phyloP scores from a whole-genome alignment of 2,888 invertebrate genomes.

The Drosophila merina region DNA sequence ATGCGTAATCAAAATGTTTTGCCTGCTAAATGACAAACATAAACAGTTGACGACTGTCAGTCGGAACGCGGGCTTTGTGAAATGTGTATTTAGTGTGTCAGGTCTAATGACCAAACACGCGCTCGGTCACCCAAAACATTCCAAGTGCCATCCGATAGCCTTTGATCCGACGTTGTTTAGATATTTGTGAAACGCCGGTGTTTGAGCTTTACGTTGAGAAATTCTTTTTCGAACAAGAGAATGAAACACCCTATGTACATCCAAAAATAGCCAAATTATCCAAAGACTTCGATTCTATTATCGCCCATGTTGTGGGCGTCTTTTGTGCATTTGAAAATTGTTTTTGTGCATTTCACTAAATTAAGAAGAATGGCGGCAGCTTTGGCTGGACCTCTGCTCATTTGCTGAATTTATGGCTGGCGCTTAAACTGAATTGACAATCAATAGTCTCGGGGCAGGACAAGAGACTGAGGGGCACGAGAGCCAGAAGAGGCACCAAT shows the following conservation, averaged over 20 bases:
- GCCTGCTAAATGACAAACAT: constrained; percentile 65
- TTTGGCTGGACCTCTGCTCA: constrained; percentile 52
- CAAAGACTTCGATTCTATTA: constrained; percentile 1
- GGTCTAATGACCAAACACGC: constrained; percentile 68
- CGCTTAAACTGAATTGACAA: constrained; percentile 76
- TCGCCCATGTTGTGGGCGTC: constrained; percentile 11
- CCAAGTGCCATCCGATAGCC: constrained; percentile 25
- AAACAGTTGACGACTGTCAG: constrained; percentile 46
- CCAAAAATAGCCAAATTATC: background rate
- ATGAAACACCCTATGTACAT: no score
- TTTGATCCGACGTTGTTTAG: background rate
- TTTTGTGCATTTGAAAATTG: constrained; percentile 40
- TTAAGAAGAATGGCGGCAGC: constrained; percentile 49
- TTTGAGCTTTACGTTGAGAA: background rate
- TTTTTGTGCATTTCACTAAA: constrained; percentile 48
- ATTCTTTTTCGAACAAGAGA: background rate
- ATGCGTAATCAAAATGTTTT: constrained; percentile 72
- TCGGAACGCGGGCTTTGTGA: constrained; percentile 1
- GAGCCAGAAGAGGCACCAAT: constrained; percentile 39
- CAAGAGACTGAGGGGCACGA: background rate
- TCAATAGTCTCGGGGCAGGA: constrained; percentile 61
- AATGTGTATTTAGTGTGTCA: constrained; percentile 54
- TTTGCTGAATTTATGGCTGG: constrained; percentile 67
- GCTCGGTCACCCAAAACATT: constrained; percentile 43
- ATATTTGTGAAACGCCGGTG: background rate